These are phyloP conservation scores for Orius laevigatus DNA, from an alignment of 1,140 invertebrate genomes.

Conservation along the genomic window DNA sequence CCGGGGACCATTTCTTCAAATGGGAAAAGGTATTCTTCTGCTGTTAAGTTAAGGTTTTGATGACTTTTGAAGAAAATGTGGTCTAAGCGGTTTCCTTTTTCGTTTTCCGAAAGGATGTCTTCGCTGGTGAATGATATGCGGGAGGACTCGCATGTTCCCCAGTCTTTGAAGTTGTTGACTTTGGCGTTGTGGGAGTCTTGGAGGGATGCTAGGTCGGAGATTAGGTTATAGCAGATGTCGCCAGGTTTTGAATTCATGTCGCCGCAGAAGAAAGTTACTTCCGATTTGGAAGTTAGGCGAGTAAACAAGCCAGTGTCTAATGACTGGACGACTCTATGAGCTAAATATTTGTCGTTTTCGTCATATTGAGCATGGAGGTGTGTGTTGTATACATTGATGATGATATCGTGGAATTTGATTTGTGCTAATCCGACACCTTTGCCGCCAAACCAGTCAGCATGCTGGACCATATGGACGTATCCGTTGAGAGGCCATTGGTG, in stretches of 20 bases:
- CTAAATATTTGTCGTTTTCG: conserved; percentile 71
- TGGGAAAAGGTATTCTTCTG: conserved; percentile 41
- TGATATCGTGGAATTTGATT: conserved; percentile 45
- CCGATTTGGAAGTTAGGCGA: conserved; percentile 59
- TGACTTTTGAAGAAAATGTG: conserved; percentile 59
- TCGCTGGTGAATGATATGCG: conserved; percentile 65
- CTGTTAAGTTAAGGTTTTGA: conserved; percentile 26
- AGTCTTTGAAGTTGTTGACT: background rate
- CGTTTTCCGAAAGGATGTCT: conserved; percentile 34
- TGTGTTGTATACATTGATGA: conserved; percentile 73
- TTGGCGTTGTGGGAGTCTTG: conserved; percentile 30
- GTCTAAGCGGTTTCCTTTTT: conserved; percentile 76
- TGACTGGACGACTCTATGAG: conserved; percentile 79
- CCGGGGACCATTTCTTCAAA: conserved; percentile 55
- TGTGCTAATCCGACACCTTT: conserved; percentile 87
- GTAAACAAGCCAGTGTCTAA: conserved; percentile 91
- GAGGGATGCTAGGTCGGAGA: conserved; percentile 32
- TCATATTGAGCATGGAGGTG: conserved; percentile 96
- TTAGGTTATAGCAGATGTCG: conserved; percentile 59
- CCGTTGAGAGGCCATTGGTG: conserved; percentile 91
- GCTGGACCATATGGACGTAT: conserved; percentile 88
- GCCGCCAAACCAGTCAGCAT: conserved; percentile 96
- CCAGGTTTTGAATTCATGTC: conserved; percentile 83
- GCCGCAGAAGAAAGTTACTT: conserved; percentile 72
- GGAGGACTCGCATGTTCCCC: conserved; percentile 60